A percentile compares a stretch with the other conserved stretches of the same genome.
phyloP scores from a whole-genome alignment of 2,888 invertebrate genomes.

The Andrena trimmerana region DNA sequence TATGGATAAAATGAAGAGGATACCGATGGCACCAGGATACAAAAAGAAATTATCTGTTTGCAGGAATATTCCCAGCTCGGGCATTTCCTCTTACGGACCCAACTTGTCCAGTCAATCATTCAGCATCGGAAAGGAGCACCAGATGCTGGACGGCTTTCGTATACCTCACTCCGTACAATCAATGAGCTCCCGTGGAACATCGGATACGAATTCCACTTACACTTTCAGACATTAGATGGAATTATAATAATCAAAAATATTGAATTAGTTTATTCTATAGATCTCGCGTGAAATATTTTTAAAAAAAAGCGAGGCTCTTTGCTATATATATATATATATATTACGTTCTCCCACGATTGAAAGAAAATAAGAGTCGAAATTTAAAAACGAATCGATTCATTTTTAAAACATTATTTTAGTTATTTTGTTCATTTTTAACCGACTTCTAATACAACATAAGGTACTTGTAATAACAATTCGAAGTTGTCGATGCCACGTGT shows the following conservation, averaged over 20 bases:
- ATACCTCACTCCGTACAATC: conserved; percentile 10
- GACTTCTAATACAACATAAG: not conserved
- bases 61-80: conserved; percentile 4
- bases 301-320: too few relatives aligned
- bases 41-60: not conserved
- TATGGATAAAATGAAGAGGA: not conserved
- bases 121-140: not conserved
- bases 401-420: too few relatives aligned
- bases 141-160: conserved; percentile 23
- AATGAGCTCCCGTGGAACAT: not conserved
- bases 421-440: too few relatives aligned
- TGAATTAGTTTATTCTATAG: too few relatives aligned
- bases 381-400: too few relatives aligned
- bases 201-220: conserved; percentile 1
- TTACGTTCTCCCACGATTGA: too few relatives aligned
- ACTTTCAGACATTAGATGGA: conserved; percentile 10
- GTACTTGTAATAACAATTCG: not conserved
- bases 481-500: not conserved
- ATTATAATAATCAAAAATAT: not conserved
- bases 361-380: too few relatives aligned
- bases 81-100: conserved; percentile 2
- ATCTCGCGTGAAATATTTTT: too few relatives aligned
- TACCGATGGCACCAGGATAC: too few relatives aligned
- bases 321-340: too few relatives aligned
- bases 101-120: not conserved